Evolutionary conservation across 2,113 vertebrate genomes (phyloP).

Genomic region (Montifringilla adamsi): DNA sequence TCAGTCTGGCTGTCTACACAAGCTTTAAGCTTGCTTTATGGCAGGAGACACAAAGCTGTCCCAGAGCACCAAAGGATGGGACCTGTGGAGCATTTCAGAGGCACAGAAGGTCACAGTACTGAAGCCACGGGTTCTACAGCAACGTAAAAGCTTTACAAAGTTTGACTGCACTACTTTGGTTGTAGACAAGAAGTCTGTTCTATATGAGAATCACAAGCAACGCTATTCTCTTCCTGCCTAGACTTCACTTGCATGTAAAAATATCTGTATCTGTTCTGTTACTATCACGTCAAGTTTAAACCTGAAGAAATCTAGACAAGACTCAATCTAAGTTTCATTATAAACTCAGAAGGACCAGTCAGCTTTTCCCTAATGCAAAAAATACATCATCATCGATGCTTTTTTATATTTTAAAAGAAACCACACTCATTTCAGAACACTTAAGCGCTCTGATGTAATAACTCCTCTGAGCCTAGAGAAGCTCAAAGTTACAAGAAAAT

Average conservation of each 20-base stretch:
- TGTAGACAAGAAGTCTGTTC: not conserved
- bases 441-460: not conserved
- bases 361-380: not conserved
- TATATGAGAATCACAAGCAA: not conserved
- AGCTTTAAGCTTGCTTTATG: slow-evolving; percentile 54
- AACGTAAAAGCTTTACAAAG: slow-evolving; percentile 41
- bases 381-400: not conserved
- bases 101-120: slow-evolving; percentile 48
- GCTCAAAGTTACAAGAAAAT: not conserved
- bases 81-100: slow-evolving; percentile 55
- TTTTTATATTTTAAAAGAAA: not conserved
- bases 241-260: not conserved
- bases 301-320: not conserved
- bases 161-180: not conserved
- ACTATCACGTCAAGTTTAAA: not conserved
- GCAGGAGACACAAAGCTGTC: slow-evolving; percentile 60
- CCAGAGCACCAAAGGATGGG: slow-evolving; percentile 51
- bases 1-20: slow-evolving; percentile 54
- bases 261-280: not conserved
- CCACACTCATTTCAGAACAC: not conserved
- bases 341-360: not conserved
- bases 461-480: not conserved
- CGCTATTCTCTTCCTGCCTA: not conserved
- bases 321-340: not conserved
- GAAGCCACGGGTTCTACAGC: slow-evolving; percentile 26